Evolutionary conservation across 2,797 vertebrate genomes (phyloP).

Genomic region (Propithecus deckenii): DNA sequence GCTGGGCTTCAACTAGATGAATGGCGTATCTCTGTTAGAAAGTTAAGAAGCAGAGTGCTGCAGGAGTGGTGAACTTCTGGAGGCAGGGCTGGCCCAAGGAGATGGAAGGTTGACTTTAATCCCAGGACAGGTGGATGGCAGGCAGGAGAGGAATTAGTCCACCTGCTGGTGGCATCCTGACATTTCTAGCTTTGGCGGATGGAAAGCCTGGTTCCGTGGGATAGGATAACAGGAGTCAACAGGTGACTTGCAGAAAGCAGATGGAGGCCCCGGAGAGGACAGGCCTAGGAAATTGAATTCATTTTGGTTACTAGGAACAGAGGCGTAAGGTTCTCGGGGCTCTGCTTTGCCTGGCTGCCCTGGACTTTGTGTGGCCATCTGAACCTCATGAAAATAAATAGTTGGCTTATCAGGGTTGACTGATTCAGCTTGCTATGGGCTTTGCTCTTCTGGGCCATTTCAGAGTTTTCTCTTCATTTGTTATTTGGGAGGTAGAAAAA

Average conservation of each 20-base stretch:
- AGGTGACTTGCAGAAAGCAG: constrained; percentile 47
- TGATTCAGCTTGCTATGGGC: background rate
- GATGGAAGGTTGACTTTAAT: background rate
- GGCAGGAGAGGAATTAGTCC: background rate
- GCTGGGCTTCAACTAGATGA: background rate
- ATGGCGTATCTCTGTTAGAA: background rate
- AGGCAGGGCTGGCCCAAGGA: background rate
- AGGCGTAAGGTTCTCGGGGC: background rate
- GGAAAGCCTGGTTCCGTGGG: background rate
- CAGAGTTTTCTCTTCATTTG: constrained; percentile 33
- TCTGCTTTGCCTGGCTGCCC: constrained; percentile 59
- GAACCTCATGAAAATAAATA: constrained; percentile 52
- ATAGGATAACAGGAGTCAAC: background rate
- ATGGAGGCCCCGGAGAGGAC: background rate
- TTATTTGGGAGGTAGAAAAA: background rate
- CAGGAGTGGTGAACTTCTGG: accelerated
- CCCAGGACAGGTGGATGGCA: background rate
- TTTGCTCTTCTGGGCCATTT: constrained; percentile 14
- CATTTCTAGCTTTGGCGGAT: background rate
- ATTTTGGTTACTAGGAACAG: constrained; percentile 59
- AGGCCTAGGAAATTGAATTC: constrained; percentile 66
- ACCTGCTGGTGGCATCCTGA: background rate
- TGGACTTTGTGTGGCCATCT: constrained; percentile 55
- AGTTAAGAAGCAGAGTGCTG: background rate
- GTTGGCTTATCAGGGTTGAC: constrained; percentile 8